These are phyloP conservation scores for Caenorhabditis becei DNA, from an alignment of 2,888 invertebrate genomes.

Conservation along the genomic window DNA sequence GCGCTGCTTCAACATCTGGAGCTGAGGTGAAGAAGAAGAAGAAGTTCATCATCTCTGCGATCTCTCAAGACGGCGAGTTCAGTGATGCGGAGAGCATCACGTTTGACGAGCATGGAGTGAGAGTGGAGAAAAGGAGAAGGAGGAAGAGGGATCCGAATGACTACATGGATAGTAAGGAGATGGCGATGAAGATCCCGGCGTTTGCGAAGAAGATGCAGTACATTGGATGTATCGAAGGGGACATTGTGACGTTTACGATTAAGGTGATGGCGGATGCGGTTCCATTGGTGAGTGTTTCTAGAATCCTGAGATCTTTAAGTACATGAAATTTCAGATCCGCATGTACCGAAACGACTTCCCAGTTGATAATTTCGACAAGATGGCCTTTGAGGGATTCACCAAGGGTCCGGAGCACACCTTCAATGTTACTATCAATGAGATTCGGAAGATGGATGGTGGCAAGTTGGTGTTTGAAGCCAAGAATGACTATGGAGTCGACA, in stretches of 20 bases:
- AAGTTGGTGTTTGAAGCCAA: conserved; percentile 66
- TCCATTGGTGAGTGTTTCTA: conserved; percentile 50
- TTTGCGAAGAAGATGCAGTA: conserved; percentile 64
- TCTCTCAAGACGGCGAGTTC: conserved; percentile 63
- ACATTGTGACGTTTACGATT: conserved; percentile 51
- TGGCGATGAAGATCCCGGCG: conserved; percentile 56
- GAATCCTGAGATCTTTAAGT: too few species aligned
- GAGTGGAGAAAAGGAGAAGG: conserved; percentile 44
- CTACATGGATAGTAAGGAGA: conserved; percentile 32
- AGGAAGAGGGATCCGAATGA: conserved; percentile 41
- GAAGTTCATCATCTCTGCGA: conserved; percentile 59
- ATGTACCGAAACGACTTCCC: conserved; percentile 62
- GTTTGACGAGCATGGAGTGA: conserved; percentile 58
- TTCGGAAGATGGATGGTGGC: conserved; percentile 67
- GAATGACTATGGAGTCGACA: conserved; percentile 61
- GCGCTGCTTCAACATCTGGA: conserved; percentile 18
- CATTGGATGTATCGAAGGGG: conserved; percentile 64
- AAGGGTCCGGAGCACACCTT: conserved; percentile 57
- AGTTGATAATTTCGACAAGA: conserved; percentile 61
- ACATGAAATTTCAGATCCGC: conserved; percentile 57
- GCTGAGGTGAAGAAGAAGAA: conserved; percentile 53
- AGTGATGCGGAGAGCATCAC: conserved; percentile 62
- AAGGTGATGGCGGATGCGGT: conserved; percentile 56
- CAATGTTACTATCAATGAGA: conserved; percentile 64
- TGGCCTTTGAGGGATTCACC: conserved; percentile 60